phyloP scores from a whole-genome alignment of 1,140 invertebrate genomes.

The Pararge aegeria region DNA sequence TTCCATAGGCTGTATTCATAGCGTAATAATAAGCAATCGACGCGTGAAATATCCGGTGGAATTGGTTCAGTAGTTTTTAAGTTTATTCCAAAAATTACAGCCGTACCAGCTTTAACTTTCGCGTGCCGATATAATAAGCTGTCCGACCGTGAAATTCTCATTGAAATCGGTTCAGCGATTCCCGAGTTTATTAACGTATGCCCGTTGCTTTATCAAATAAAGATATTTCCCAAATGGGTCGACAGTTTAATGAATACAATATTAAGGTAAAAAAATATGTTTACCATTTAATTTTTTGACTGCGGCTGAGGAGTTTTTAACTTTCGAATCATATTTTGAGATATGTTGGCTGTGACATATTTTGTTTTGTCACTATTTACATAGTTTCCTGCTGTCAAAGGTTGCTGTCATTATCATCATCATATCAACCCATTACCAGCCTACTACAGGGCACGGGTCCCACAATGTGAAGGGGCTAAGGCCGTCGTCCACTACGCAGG shows the following conservation, averaged over 20 bases:
- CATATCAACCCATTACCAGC: too few species aligned
- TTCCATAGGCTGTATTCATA: conserved; percentile 2
- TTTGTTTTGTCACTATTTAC: too few species aligned
- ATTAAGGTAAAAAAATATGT: conserved; percentile 3
- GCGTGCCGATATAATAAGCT: conserved; percentile 27
- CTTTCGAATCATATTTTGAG: too few species aligned
- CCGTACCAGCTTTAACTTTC: conserved; percentile 17
- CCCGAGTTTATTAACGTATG: conserved; percentile 30
- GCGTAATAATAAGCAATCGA: conserved; percentile 20
- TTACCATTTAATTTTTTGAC: background rate
- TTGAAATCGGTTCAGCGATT: conserved; percentile 34
- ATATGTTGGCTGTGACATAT: too few species aligned
- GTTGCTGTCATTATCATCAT: too few species aligned
- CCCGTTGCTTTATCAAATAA: conserved; percentile 29
- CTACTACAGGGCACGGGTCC: too few species aligned
- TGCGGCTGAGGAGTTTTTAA: background rate
- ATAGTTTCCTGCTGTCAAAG: too few species aligned
- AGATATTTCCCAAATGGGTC: conserved; percentile 24
- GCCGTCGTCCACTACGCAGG: too few species aligned
- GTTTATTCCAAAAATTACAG: conserved; percentile 31
- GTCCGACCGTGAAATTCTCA: conserved; percentile 31
- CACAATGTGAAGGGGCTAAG: too few species aligned
- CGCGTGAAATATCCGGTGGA: conserved; percentile 21
- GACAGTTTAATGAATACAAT: conserved; percentile 15
- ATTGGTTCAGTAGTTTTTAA: conserved; percentile 27